A percentile compares a stretch with the other conserved stretches of the same genome.
phyloP scores from a whole-genome alignment of 2,888 invertebrate species.

The Dendrolimus pini region DNA sequence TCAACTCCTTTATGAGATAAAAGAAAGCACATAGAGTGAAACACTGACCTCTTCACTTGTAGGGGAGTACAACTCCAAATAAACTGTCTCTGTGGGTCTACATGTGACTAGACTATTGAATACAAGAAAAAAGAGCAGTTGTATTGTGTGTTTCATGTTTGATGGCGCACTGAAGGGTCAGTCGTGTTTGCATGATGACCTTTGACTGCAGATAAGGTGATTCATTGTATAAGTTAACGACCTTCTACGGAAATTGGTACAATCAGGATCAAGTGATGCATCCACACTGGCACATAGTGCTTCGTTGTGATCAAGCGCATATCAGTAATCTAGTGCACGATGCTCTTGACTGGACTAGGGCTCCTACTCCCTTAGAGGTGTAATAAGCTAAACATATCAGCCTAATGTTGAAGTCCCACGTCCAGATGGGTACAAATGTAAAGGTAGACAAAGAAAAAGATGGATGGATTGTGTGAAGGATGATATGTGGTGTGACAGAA shows the following conservation, averaged over 20 bases:
- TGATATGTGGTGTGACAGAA: too few relatives aligned
- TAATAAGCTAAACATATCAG: too few relatives aligned
- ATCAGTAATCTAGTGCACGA: too few relatives aligned
- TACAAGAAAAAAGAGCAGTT: conserved; percentile 22
- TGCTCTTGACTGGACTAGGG: too few relatives aligned
- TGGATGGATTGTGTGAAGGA: too few relatives aligned
- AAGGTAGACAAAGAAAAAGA: too few relatives aligned
- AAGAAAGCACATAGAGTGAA: neutral
- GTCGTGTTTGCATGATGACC: conserved; percentile 19
- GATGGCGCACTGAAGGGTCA: conserved; percentile 15
- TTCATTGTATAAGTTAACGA: conserved; percentile 23
- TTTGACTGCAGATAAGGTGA: conserved; percentile 32
- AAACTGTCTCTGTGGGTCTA: conserved; percentile 31
- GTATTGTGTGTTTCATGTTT: conserved; percentile 26
- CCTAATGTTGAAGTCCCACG: too few relatives aligned
- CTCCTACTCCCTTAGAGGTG: too few relatives aligned
- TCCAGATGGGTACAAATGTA: too few relatives aligned
- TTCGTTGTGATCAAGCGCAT: too few relatives aligned
- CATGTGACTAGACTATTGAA: conserved; percentile 26
- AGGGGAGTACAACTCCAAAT: conserved; percentile 39
- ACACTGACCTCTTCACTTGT: conserved; percentile 49
- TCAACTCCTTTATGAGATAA: too few relatives aligned
- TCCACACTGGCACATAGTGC: neutral
- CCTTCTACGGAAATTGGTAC: conserved; percentile 24
- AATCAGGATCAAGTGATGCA: neutral